These are phyloP conservation scores for Meiosimyza platycephala DNA, from an alignment of 2,888 invertebrate species.

Conservation along the genomic window DNA sequence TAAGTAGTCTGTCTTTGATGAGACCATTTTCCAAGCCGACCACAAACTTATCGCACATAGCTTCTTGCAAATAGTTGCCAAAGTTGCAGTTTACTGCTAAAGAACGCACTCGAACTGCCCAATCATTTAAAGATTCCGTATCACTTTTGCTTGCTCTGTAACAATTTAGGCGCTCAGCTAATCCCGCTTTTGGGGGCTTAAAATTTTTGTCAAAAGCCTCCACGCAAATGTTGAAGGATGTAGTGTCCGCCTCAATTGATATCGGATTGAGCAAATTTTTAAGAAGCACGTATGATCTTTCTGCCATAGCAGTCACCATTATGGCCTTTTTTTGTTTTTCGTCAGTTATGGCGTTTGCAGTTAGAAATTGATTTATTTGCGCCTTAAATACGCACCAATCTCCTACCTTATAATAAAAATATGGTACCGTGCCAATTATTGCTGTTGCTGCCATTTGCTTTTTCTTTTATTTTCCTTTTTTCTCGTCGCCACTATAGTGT, in stretches of 20 bases:
- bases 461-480: not conserved
- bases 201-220: not conserved
- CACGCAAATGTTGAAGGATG: not conserved
- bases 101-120: conserved; percentile 2
- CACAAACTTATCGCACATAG: not conserved
- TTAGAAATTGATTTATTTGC: not conserved
- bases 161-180: not conserved
- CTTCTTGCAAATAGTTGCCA: not conserved
- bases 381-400: not conserved
- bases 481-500: not conserved
- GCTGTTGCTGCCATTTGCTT: too few relatives aligned
- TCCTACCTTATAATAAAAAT: not conserved
- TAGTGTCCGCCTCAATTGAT: not conserved
- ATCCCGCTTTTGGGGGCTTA: not conserved
- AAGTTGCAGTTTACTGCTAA: conserved; percentile 6
- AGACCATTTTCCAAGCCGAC: not conserved
- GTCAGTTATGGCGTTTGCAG: not conserved
- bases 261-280: not conserved
- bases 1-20: not conserved
- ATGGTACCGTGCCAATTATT: not conserved
- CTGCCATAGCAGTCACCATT: not conserved
- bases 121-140: not conserved
- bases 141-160: not conserved
- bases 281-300: not conserved
- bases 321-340: not conserved